Evolutionary conservation across 2,797 vertebrate species (phyloP).

Genomic region (Hozukius guyotensis): DNA sequence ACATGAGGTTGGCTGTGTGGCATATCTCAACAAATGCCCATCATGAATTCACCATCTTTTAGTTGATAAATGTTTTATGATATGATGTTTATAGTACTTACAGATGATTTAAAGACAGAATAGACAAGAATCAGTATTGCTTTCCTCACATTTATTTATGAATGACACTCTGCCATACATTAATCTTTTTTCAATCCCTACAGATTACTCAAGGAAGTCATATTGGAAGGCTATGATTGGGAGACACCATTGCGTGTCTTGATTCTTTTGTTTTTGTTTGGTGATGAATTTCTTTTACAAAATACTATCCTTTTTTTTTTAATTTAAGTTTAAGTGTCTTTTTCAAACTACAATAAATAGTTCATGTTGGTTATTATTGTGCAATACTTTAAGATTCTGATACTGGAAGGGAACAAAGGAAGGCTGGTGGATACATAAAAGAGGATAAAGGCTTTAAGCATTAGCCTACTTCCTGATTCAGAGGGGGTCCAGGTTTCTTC

Average conservation of each 20-base stretch:
- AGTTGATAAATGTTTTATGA: background rate
- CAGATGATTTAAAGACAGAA: background rate
- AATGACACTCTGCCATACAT: constrained; percentile 6
- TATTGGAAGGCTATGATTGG: constrained; percentile 25
- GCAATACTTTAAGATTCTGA: background rate
- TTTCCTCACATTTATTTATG: background rate
- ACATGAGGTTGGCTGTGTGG: constrained; percentile 38
- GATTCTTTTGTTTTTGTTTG: background rate
- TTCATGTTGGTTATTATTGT: background rate
- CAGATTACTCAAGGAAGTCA: constrained; percentile 59
- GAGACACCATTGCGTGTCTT: constrained; percentile 29
- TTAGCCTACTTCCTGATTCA: constrained; percentile 44
- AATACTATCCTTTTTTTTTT: background rate
- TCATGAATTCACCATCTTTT: background rate
- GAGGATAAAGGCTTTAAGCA: constrained; percentile 65
- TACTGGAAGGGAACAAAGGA: constrained; percentile 39
- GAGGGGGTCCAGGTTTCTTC: background rate
- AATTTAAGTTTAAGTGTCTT: background rate
- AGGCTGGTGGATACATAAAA: constrained; percentile 44
- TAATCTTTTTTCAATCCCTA: constrained; percentile 61
- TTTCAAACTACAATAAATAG: background rate
- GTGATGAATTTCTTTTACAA: background rate
- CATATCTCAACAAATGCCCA: constrained; percentile 28
- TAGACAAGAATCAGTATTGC: background rate
- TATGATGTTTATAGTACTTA: background rate